A percentile compares a stretch with the other conserved stretches of the same genome.
Conservation (phyloP, 2,113 vertebrate species). For the Nothobranchius furzeri region DNA sequence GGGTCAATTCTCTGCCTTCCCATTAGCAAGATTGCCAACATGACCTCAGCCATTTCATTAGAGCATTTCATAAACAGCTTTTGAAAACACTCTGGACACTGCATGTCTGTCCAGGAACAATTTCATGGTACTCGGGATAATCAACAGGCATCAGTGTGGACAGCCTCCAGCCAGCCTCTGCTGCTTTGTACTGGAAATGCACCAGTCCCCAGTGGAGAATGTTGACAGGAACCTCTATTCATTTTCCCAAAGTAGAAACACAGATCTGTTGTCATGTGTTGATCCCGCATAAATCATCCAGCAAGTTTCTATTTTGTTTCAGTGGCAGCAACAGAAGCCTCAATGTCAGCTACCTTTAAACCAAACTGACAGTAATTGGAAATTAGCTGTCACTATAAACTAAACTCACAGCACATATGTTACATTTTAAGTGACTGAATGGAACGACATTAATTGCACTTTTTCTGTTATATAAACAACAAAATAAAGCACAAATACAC, state of each 20-base stretch:
- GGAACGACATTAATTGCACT: conserved; percentile 36
- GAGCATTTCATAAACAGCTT: background rate
- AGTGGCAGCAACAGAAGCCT: conserved; percentile 23
- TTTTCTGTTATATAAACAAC: conserved; percentile 37
- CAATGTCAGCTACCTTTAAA: conserved; percentile 18
- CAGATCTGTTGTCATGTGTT: conserved; percentile 37
- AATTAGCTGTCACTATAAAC: conserved; percentile 45
- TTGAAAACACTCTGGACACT: conserved; percentile 1
- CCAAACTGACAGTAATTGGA: conserved; percentile 33
- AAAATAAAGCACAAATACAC: conserved; percentile 48
- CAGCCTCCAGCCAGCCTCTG: conserved; percentile 7
- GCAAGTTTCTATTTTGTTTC: conserved; percentile 11
- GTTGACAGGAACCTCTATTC: conserved; percentile 45
- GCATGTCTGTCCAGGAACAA: conserved; percentile 8
- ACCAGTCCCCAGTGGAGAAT: conserved; percentile 17
- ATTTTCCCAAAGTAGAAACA: conserved; percentile 26
- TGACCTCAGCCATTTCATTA: conserved; percentile 4
- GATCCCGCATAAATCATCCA: conserved; percentile 31
- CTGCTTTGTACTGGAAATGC: conserved; percentile 18
- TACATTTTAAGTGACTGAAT: conserved; percentile 34
- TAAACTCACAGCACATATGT: conserved; percentile 20
- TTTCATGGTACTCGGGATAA: conserved; percentile 10
- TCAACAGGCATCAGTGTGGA: conserved; percentile 25
- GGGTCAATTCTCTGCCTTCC: background rate
- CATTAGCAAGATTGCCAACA: conserved; percentile 11